phyloP scores from a whole-genome alignment of 2,797 vertebrate genomes.

The Trachurus trachurus region DNA sequence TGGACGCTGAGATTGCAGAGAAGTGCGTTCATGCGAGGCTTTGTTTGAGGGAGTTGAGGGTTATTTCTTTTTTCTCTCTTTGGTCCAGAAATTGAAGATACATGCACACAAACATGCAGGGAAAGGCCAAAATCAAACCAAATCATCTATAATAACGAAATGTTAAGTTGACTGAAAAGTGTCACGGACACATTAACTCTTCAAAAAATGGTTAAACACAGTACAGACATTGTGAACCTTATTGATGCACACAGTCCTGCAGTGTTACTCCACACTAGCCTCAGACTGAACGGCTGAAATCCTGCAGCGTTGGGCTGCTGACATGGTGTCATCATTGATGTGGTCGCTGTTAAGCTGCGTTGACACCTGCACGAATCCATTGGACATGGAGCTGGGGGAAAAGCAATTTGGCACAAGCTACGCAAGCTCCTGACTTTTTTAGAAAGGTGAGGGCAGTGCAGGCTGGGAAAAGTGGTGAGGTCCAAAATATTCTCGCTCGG shows the following conservation, averaged over 20 bases:
- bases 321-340: slow-evolving; percentile 77
- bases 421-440: slow-evolving; percentile 52
- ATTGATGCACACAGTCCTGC: slow-evolving; percentile 33
- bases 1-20: background rate
- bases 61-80: background rate
- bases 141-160: background rate
- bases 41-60: background rate
- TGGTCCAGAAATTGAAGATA: background rate
- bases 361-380: slow-evolving; percentile 82
- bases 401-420: slow-evolving; percentile 68
- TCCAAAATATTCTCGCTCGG: slow-evolving; percentile 29
- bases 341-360: slow-evolving; percentile 68
- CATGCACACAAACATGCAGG: background rate
- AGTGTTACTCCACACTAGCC: slow-evolving; percentile 25
- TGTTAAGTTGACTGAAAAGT: slow-evolving; percentile 15
- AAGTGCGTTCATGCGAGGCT: background rate
- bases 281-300: slow-evolving; percentile 31
- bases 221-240: background rate
- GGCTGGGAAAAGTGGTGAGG: slow-evolving; percentile 18
- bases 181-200: background rate
- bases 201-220: slow-evolving; percentile 23
- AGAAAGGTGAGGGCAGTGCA: slow-evolving; percentile 41
- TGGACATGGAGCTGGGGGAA: slow-evolving; percentile 69
- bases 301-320: slow-evolving; percentile 64
- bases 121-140: background rate